Evolutionary conservation across 2,113 vertebrate species (phyloP).

Genomic region (Paradoxurus hermaphroditus): DNA sequence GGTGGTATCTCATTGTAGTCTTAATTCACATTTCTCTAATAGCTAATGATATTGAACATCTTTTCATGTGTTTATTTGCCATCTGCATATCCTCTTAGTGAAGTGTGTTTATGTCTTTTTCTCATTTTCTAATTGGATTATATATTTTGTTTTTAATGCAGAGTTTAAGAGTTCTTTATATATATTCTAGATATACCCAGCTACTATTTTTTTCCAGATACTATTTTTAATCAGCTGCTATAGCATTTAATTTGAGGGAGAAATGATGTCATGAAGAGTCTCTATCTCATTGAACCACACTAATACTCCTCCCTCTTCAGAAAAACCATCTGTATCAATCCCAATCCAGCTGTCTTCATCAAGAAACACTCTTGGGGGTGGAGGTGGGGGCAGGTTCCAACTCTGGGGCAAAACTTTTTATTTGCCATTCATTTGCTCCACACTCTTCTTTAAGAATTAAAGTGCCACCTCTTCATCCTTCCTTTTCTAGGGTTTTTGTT

Average conservation of each 20-base stretch:
- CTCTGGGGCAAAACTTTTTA: background rate
- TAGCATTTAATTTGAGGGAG: constrained; percentile 32
- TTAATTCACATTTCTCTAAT: background rate
- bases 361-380: background rate
- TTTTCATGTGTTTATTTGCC: background rate
- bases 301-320: constrained; percentile 55
- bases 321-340: constrained; percentile 42
- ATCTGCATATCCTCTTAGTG: background rate
- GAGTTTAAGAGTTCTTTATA: background rate
- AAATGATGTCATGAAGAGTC: background rate
- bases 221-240: constrained; percentile 49
- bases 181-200: background rate
- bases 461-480: background rate
- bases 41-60: background rate
- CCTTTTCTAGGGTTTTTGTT: background rate
- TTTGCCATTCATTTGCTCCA: background rate
- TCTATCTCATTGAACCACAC: constrained; percentile 57
- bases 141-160: background rate
- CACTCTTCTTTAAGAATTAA: background rate
- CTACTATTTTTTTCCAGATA: constrained; percentile 12
- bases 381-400: background rate
- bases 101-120: background rate
- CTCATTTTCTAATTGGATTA: background rate
- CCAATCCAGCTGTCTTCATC: constrained; percentile 18
- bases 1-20: background rate